A percentile compares a stretch with the other conserved stretches of the same genome.
phyloP scores from a whole-genome alignment of 2,797 vertebrate species.

The Microcaecilia unicolor region DNA sequence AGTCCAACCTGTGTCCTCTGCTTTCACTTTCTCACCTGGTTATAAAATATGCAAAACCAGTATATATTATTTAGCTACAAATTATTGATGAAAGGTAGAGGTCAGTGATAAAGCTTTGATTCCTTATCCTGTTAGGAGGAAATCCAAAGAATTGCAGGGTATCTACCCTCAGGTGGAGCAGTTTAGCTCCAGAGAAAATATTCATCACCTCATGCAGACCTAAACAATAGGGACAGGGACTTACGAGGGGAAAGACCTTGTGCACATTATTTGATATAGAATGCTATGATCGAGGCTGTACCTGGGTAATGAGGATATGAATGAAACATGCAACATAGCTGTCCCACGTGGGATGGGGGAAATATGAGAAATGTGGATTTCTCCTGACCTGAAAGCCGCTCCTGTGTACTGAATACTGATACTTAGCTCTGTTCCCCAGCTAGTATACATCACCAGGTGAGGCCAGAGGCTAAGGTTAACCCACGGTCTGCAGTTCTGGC shows the following conservation, averaged over 20 bases:
- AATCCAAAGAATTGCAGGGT: background rate
- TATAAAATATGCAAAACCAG: background rate
- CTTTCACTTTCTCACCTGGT: background rate
- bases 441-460: background rate
- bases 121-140: constrained; percentile 2
- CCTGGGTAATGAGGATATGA: background rate
- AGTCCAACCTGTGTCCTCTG: too few species aligned
- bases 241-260: background rate
- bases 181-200: background rate
- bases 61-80: background rate
- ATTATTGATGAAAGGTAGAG: background rate
- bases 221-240: background rate
- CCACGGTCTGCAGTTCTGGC: too few species aligned
- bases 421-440: background rate
- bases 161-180: background rate
- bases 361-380: background rate
- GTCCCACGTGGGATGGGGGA: background rate
- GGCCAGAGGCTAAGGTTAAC: too few species aligned
- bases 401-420: background rate
- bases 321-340: too few species aligned
- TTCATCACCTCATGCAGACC: background rate
- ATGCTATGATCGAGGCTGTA: background rate
- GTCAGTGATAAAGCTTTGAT: background rate
- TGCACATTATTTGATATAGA: background rate
- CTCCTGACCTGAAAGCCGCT: too few species aligned